These are phyloP conservation scores for Acrocephalus arundinaceus DNA, from an alignment of 2,113 vertebrate species.

Conservation along the genomic window DNA sequence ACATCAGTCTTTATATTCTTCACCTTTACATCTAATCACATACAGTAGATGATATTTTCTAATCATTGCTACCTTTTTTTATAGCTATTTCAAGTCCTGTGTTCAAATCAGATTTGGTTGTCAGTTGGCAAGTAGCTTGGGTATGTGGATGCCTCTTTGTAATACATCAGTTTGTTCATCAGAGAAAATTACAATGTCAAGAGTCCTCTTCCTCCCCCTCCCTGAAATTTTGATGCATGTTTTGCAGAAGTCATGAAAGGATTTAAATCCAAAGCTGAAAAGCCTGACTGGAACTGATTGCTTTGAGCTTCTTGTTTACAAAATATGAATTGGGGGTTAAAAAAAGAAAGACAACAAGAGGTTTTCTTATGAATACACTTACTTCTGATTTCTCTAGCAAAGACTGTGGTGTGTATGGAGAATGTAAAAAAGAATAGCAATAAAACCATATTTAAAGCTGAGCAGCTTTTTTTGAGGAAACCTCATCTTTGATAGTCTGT, in stretches of 20 bases:
- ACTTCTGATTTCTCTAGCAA: slow-evolving; percentile 8
- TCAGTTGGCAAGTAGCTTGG: not conserved
- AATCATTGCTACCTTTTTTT: not conserved
- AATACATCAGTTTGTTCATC: slow-evolving; percentile 33
- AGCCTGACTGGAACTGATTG: slow-evolving; percentile 67
- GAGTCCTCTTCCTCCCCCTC: not conserved
- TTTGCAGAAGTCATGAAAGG: slow-evolving; percentile 51
- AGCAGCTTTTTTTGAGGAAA: not conserved
- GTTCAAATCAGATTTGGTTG: not conserved
- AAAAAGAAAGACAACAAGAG: not conserved
- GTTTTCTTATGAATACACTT: not conserved
- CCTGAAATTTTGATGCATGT: slow-evolving; percentile 22
- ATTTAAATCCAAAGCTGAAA: slow-evolving; percentile 61
- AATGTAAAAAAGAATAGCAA: not conserved
- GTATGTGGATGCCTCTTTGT: not conserved
- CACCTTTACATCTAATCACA: not conserved
- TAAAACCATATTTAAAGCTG: not conserved
- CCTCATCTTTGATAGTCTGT: not conserved
- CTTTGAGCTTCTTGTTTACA: slow-evolving; percentile 55
- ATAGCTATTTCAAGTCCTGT: not conserved
- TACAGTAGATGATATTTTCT: not conserved
- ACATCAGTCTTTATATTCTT: not conserved
- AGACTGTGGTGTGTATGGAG: not conserved
- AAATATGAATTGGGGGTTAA: slow-evolving; percentile 13
- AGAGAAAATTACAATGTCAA: not conserved